Conservation (phyloP, 1,140 invertebrate genomes). For the Magallana angulata region DNA sequence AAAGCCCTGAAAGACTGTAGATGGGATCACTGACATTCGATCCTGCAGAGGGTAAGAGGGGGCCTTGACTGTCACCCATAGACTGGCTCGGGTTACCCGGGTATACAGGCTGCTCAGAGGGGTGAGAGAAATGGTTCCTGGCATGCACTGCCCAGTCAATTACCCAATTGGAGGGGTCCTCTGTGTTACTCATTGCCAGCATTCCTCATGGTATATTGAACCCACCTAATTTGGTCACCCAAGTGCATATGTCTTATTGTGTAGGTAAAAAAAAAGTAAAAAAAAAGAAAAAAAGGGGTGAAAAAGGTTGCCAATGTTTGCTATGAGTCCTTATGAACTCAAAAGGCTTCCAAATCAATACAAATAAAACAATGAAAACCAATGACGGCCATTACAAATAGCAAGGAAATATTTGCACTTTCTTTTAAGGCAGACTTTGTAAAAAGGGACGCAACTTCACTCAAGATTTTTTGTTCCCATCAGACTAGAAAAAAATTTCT, state of each 20-base stretch:
- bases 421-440: background rate
- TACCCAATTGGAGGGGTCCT: background rate
- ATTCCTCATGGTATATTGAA: constrained; percentile 13
- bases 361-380: too few relatives aligned
- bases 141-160: constrained; percentile 7
- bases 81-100: background rate
- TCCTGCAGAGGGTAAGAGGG: background rate
- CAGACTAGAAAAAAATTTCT: background rate
- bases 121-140: constrained; percentile 7
- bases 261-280: background rate
- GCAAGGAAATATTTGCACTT: too few relatives aligned
- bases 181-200: background rate
- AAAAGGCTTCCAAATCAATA: too few relatives aligned
- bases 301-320: too few relatives aligned
- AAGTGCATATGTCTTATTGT: background rate
- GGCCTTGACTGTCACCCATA: constrained; percentile 23
- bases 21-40: background rate
- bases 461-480: background rate
- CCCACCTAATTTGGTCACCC: background rate
- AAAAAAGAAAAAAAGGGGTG: background rate
- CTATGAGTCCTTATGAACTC: too few relatives aligned
- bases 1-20: background rate
- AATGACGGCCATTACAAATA: too few relatives aligned
- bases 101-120: background rate
- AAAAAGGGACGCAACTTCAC: background rate